phyloP scores from a whole-genome alignment of 2,888 invertebrate species.

The Ceriagrion tenellum region DNA sequence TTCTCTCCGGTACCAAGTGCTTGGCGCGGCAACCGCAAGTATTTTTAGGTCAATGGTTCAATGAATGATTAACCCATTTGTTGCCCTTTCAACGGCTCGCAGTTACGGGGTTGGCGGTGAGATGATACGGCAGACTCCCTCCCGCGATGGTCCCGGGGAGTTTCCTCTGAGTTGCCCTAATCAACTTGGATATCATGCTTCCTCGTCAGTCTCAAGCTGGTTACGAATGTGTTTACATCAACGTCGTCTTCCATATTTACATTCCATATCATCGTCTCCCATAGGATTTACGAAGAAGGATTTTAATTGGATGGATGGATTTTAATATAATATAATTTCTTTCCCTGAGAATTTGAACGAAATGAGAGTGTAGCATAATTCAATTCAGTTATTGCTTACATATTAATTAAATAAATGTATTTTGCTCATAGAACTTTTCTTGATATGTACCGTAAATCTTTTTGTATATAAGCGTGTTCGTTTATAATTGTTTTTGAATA shows the following conservation, averaged over 20 bases:
- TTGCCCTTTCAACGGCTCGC: background rate
- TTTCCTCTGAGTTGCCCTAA: background rate
- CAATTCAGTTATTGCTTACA: no score
- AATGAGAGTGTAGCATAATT: no score
- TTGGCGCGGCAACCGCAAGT: background rate
- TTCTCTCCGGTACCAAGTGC: background rate
- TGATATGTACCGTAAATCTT: no score
- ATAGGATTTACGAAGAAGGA: no score
- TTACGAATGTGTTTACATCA: background rate
- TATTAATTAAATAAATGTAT: no score
- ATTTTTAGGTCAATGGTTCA: background rate
- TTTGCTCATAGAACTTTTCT: no score
- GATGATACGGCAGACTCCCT: background rate
- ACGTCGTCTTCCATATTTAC: background rate
- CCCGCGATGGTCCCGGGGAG: background rate
- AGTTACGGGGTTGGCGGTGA: background rate
- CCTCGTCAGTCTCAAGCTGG: background rate
- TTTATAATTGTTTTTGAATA: no score
- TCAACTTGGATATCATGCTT: background rate
- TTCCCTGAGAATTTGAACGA: no score
- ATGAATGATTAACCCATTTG: slow-evolving; percentile 22
- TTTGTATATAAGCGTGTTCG: no score
- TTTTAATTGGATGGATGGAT: no score
- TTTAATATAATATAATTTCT: no score
- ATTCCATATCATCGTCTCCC: background rate